Evolutionary conservation across 30 jellyfish, hydroid and myxozoan species (phyloP), one percentile per base, ranked within the genome.

Genomic region (Turritopsis rubra): DNA sequence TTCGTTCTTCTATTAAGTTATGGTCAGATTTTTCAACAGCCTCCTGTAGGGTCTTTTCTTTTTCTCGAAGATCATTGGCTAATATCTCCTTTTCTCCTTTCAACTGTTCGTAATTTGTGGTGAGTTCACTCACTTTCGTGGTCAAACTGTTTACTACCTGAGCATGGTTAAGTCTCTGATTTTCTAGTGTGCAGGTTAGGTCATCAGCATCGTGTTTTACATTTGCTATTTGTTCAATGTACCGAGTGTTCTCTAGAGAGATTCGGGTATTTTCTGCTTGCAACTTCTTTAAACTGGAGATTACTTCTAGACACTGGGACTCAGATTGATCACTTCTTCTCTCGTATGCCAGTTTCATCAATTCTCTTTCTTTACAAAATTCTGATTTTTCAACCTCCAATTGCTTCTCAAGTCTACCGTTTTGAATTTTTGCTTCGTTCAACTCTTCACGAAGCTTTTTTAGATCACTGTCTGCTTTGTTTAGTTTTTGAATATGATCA

Each of bases 181-280:
- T 22, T 1, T 68, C 77, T 8, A 1, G 21, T 28, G 25, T 66
- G 53, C 5, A 13, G 41, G 23, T 13, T 30, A 26, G 13, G 71
- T 60, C 30, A 9, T 77, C 72, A 13, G 19, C 16, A 25, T 77
- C 54, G 7, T 29, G 28, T 18, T 77, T 28, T 21, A 30, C 24
- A 19, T 26, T 66, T 28, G 17, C 66, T 17, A 77, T 28, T 77
- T 77, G 52, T 8, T 8, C 24, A 19, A 29, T 28, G 25, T 26
- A 24, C 28, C 1, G 71, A 29, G 30, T 52, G 23, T 52, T 77
- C 8, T 29, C 72, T 29, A 26, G 75, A 7, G 70, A 19, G 41
- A 77, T 77, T 21, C 30, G 70, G 23, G 71, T 52, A 21, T 77
- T 77, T 77, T 1, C 85, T 25, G 72, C 85, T 77, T 77, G 71